phyloP scores from a whole-genome alignment of 2,888 invertebrate species.

The Meteorus cinctellus region DNA sequence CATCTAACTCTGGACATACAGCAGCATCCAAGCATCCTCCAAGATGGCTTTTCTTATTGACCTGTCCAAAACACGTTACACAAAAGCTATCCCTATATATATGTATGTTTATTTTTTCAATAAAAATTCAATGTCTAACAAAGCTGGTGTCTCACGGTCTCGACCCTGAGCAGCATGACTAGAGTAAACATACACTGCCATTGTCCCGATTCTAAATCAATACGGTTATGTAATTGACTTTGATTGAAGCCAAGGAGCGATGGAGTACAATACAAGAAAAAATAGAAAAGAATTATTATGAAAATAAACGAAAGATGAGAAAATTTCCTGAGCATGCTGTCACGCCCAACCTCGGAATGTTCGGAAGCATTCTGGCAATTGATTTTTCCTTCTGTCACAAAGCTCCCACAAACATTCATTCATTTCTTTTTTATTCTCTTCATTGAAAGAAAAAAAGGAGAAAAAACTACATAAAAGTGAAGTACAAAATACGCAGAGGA shows the following conservation, averaged over 20 bases:
- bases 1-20: conserved; percentile 16
- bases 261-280: background rate
- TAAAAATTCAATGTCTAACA: conserved; percentile 30
- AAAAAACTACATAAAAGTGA: no score
- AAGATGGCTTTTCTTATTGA: conserved; percentile 26
- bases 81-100: background rate
- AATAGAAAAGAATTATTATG: background rate
- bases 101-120: conserved; percentile 13
- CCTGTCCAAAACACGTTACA: conserved; percentile 38
- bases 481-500: background rate
- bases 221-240: conserved; percentile 4
- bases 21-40: background rate
- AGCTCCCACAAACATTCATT: background rate
- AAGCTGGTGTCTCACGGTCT: background rate
- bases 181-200: background rate
- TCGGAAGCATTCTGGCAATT: background rate
- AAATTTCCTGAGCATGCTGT: conserved; percentile 12
- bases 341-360: background rate
- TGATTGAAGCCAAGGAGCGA: conserved; percentile 18
- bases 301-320: background rate
- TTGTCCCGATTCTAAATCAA: conserved; percentile 22
- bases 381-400: conserved; percentile 3
- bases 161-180: background rate
- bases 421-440: background rate
- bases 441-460: background rate